Percentiles rank a stretch among this genome's conserved stretches.
Conservation (phyloP, 2,797 vertebrate genomes). For the Lagorchestes hirsutus region DNA sequence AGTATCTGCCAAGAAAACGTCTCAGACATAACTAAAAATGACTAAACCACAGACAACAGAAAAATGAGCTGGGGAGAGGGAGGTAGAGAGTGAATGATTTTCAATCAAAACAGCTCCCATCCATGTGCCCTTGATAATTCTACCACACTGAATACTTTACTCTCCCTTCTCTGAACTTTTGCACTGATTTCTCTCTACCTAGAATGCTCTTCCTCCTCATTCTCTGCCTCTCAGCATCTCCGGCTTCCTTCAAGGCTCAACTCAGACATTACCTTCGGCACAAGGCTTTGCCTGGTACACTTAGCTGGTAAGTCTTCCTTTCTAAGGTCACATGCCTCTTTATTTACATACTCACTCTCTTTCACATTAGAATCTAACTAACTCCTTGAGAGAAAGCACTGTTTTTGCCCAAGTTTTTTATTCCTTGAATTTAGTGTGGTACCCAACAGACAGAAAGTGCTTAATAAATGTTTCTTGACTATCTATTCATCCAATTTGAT, state of each 20-base stretch:
- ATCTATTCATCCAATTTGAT: not conserved
- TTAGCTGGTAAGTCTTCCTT: not conserved
- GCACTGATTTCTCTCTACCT: not conserved
- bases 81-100: not conserved
- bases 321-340: not conserved
- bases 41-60: not conserved
- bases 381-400: not conserved
- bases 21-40: not conserved
- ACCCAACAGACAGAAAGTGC: not conserved
- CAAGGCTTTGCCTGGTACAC: not conserved
- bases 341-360: not conserved
- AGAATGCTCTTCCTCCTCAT: not conserved
- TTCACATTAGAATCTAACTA: not conserved
- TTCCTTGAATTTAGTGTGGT: not conserved
- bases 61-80: not conserved
- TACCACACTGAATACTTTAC: not conserved
- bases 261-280: not conserved
- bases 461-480: constrained; percentile 12
- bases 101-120: not conserved
- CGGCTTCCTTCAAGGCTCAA: not conserved
- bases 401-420: not conserved
- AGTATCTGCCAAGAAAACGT: not conserved
- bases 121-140: not conserved
- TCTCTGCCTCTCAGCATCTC: not conserved
- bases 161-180: not conserved